Evolutionary conservation across 2,797 vertebrate species (phyloP), one percentile per base, ranked within the genome.

Genomic region (Gobionotothen gibberifrons): DNA sequence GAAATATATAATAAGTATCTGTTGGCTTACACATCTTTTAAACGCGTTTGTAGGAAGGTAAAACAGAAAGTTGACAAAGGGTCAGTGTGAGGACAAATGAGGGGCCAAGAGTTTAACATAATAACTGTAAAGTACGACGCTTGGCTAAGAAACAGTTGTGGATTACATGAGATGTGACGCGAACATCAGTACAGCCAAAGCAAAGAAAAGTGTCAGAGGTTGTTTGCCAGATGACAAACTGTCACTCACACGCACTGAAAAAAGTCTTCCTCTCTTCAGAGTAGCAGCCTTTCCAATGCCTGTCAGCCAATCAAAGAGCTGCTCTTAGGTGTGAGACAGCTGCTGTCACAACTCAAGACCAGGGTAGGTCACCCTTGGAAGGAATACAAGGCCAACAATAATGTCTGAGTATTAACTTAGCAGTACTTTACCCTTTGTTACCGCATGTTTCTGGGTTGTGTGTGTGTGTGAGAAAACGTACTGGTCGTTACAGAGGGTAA

Each of bases 221-320:
- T 85, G 67, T 53, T 69, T 70, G 76, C 51, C 36, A 52, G 54
- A 78, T 85, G 90, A 84, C 81, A 87, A 78, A 61, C 61, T 87
- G 85, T 89, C 84, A 81, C 46, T 87, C 72, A 71, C 56, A 72
- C 64, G 43, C n/a, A 73, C 65, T 63, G 14, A 83, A 72, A 73
- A 57, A 69, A 79, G 44, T 64, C 46, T 49, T 70, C 55, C 59
- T 66, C 61, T 59, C 60, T 47, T 69, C 22, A 58, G n/a, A 58
- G 69, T 0, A 36, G 43, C 47, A 73, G 49, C 73, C 54, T 56
- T 60, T 82, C 32, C 32, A 22, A 21, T 42, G 72, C 68, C 48
- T 72, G 74, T 84, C 82, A 81, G 71, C 69, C 81, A 78, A 53
- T 88, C 79, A 83, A 44, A 66, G 42, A 70, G 54, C 47, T 75